Evolutionary conservation across 1,140 invertebrate species (phyloP), one percentile per base, ranked within the genome.

Genomic region (Polypedilum vanderplanki): DNA sequence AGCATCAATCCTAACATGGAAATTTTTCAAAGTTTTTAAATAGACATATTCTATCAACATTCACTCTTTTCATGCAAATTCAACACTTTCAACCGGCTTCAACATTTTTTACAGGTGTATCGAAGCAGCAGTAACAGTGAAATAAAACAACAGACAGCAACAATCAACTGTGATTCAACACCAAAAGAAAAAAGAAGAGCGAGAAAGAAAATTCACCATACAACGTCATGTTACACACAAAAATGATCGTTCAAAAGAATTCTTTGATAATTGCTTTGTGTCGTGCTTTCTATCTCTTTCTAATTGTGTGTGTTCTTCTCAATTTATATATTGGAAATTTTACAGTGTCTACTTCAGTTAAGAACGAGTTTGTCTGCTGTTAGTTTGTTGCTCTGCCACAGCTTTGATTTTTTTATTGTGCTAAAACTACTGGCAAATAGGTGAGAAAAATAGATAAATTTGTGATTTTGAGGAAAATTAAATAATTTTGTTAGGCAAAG

Each of bases 271-370:
- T 57, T 57, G 46, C 46, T 57, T 33, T 33, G 46, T 57, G 12
- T 15, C 46, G 46, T 57, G 46, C 46, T 57, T 57, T 57, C 46
- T 57, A 57, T 57, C 46, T 57, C 46, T 57, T 57, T 57, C 46
- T n/a, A 57, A 57, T 57, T 57, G 46, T 57, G 41, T 46, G 46
- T 57, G 15, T 57, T 57, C 46, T 57, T 57, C 46, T 12, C n/a
- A n/a, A 33, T 33, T 33, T 33, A 33, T 33, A 33, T 5, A 33
- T 33, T 33, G 24, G 24, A 1, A 33, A 33, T 33, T 3, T 33
- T 33, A 5, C 24, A 3, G 24, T 33, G 24, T 33, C 24, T 33
- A 33, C n/a, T 57, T 57, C 46, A n/a, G 46, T 57, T 15, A 15
- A 57, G 12, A 57, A 57, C 46, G 12, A 57, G 46, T 57, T 57